phyloP scores from a whole-genome alignment of 64 coral and sea anemone genomes.

The Stichodactyla mertensii region DNA sequence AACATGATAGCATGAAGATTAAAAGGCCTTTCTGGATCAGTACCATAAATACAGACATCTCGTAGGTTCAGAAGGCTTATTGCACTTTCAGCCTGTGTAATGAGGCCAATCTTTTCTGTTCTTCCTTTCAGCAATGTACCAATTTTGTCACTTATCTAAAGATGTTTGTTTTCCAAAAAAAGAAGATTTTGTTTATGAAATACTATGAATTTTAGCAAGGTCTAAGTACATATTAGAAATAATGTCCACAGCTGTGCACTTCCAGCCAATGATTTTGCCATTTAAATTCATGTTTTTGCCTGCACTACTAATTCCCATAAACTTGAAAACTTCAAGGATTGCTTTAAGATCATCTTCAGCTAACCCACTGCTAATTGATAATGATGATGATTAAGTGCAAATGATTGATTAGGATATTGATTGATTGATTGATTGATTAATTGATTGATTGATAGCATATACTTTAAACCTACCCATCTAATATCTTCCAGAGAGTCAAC shows the following conservation, averaged over 20 bases:
- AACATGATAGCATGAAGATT: slow-evolving; percentile 86
- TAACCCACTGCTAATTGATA: slow-evolving; percentile 45
- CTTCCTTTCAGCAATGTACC: slow-evolving; percentile 25
- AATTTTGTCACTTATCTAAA: slow-evolving; percentile 80
- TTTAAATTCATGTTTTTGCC: too few species aligned
- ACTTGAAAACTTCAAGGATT: slow-evolving; percentile 24
- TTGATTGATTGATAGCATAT: not conserved
- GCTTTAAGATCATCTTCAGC: slow-evolving; percentile 84
- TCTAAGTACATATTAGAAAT: too few species aligned
- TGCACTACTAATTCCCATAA: too few species aligned
- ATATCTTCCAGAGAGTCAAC: slow-evolving; percentile 79
- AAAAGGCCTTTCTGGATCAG: slow-evolving; percentile 32
- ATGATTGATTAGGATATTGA: too few species aligned
- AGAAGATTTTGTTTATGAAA: not conserved
- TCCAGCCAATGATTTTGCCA: too few species aligned
- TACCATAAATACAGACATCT: slow-evolving; percentile 68
- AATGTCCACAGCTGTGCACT: too few species aligned
- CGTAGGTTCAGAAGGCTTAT: slow-evolving; percentile 74
- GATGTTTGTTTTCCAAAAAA: not conserved
- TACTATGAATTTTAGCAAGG: too few species aligned
- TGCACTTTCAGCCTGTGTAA: slow-evolving; percentile 86
- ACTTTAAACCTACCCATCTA: slow-evolving; percentile 62
- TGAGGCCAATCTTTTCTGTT: slow-evolving; percentile 60
- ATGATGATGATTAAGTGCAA: too few species aligned
- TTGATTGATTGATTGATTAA: not conserved